Evolutionary conservation across 2,113 vertebrate species (phyloP).

Genomic region (Leuciscus idus): DNA sequence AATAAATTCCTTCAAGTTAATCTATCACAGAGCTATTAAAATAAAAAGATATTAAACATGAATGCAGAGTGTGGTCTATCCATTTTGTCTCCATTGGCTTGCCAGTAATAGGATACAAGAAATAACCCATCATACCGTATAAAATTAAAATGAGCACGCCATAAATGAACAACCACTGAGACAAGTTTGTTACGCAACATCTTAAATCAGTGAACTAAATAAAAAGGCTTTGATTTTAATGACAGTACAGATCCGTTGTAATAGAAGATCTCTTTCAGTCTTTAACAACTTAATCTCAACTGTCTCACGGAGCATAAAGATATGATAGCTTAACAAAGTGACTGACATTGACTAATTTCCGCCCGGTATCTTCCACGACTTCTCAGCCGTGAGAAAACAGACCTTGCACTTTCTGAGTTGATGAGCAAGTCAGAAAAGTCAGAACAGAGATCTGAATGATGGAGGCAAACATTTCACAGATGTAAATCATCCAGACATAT

Average conservation of each 20-base stretch:
- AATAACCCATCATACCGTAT: conserved; percentile 20
- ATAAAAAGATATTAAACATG: conserved; percentile 30
- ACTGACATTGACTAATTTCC: conserved; percentile 30
- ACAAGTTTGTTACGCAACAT: conserved; percentile 26
- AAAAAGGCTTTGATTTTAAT: conserved; percentile 17
- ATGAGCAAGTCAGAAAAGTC: conserved; percentile 24
- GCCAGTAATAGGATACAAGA: not conserved
- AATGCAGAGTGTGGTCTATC: not conserved
- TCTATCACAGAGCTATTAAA: conserved; percentile 10
- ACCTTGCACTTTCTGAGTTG: conserved; percentile 31
- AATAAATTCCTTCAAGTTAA: not conserved
- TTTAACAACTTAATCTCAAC: not conserved
- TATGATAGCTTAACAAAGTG: conserved; percentile 25
- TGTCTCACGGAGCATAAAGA: conserved; percentile 16
- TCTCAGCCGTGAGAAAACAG: conserved; percentile 27
- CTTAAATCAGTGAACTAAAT: conserved; percentile 7
- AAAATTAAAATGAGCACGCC: conserved; percentile 1
- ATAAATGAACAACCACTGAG: conserved; percentile 23
- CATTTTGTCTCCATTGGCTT: conserved; percentile 14
- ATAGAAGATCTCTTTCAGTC: not conserved
- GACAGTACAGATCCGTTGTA: not conserved
- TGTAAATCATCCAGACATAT: conserved; percentile 37
- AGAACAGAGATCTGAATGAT: conserved; percentile 28
- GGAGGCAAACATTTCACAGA: conserved; percentile 5
- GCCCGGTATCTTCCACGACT: not conserved